Conservation (phyloP, 2,113 vertebrate genomes). For the Uria aalge region DNA sequence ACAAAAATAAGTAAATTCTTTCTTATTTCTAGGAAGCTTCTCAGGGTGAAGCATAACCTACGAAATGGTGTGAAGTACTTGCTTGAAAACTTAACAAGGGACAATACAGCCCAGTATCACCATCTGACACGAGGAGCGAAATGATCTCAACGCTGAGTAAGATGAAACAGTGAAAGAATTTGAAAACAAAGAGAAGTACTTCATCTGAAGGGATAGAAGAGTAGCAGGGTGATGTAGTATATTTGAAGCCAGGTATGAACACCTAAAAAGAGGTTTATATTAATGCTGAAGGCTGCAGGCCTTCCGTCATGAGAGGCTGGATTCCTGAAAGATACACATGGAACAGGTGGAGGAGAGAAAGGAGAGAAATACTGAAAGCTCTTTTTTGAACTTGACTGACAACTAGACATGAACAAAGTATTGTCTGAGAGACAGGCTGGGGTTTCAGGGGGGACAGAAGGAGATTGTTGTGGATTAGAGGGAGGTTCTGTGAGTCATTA, state of each 20-base stretch:
- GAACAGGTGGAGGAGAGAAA: conserved; percentile 14
- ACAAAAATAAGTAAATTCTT: not conserved
- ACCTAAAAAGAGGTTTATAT: not conserved
- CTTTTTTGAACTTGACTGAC: conserved; percentile 34
- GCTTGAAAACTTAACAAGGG: not conserved
- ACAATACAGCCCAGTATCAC: not conserved
- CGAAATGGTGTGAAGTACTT: not conserved
- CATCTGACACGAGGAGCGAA: not conserved
- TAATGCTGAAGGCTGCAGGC: not conserved
- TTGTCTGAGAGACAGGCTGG: conserved; percentile 52
- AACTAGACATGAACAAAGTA: conserved; percentile 39
- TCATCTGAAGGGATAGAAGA: not conserved
- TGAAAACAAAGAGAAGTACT: not conserved
- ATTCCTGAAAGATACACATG: not conserved
- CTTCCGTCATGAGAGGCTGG: not conserved
- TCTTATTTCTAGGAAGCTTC: not conserved
- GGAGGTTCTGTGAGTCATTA: conserved; percentile 41
- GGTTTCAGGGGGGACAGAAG: conserved; percentile 52
- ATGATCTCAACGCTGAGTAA: not conserved
- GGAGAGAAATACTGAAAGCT: conserved; percentile 9
- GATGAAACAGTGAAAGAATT: not conserved
- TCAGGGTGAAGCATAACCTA: not conserved
- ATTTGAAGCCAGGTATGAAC: not conserved
- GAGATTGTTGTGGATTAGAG: conserved; percentile 61
- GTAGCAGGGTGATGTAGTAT: not conserved